phyloP scores from a whole-genome alignment of 2,797 vertebrate species.

The Tauraco hartlaubi region DNA sequence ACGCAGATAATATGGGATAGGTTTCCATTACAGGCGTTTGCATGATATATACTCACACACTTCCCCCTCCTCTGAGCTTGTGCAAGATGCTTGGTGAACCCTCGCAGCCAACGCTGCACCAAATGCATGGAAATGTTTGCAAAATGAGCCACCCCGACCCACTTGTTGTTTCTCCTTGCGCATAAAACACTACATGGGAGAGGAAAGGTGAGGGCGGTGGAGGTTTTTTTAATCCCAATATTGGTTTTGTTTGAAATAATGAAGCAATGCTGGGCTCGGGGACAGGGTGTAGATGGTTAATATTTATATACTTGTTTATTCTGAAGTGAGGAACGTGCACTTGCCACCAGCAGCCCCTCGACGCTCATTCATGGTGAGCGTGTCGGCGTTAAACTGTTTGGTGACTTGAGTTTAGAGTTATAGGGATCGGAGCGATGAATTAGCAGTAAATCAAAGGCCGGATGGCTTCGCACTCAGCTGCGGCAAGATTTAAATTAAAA shows the following conservation, averaged over 20 bases:
- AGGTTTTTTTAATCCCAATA: background rate
- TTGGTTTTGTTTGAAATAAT: background rate
- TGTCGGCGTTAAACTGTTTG: slow-evolving; percentile 63
- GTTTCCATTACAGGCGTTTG: slow-evolving; percentile 20
- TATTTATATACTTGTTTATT: background rate
- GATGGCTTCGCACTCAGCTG: slow-evolving; percentile 64
- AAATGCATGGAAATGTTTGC: background rate
- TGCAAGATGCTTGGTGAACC: background rate
- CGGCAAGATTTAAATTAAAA: slow-evolving; percentile 76
- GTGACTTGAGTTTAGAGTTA: slow-evolving; percentile 72
- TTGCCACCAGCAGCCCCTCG: slow-evolving; percentile 46
- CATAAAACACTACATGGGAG: background rate
- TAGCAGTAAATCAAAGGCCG: slow-evolving; percentile 79
- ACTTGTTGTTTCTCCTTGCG: background rate
- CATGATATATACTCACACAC: background rate
- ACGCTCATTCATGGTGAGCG: slow-evolving; percentile 8
- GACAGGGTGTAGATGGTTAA: accelerated
- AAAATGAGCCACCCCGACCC: background rate
- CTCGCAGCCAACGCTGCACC: background rate
- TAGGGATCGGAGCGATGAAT: slow-evolving; percentile 63
- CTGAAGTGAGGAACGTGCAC: background rate
- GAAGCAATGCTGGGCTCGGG: background rate
- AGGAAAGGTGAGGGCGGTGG: background rate
- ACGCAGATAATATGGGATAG: background rate
- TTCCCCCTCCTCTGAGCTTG: background rate